phyloP scores from a whole-genome alignment of 1,140 invertebrate species.

The Aphaenogaster rudis region DNA sequence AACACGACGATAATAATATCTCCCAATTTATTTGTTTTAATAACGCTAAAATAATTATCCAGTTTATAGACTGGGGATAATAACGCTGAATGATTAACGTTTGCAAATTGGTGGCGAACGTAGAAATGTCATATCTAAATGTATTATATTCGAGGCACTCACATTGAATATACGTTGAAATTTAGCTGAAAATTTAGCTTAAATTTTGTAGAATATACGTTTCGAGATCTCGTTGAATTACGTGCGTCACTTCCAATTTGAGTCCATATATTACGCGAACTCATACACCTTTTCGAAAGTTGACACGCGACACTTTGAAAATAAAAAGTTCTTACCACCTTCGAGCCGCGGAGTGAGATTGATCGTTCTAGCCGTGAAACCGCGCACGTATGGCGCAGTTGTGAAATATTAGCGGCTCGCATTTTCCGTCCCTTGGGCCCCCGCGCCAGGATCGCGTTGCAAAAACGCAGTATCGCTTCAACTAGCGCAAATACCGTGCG shows the following conservation, averaged over 20 bases:
- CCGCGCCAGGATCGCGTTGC: conserved; percentile 43
- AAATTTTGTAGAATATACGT: neutral
- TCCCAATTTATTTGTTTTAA: conserved; percentile 17
- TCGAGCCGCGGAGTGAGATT: conserved; percentile 53
- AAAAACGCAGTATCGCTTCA: conserved; percentile 48
- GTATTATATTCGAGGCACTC: neutral
- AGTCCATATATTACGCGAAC: neutral
- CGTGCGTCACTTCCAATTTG: conserved; percentile 9
- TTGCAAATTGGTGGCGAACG: neutral
- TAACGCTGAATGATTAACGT: conserved; percentile 23
- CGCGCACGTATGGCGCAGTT: conserved; percentile 34
- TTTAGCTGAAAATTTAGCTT: neutral
- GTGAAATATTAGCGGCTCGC: conserved; percentile 56
- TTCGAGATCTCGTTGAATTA: neutral
- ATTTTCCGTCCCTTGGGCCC: conserved; percentile 46
- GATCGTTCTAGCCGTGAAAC: conserved; percentile 49
- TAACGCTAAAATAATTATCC: conserved; percentile 39
- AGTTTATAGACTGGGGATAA: conserved; percentile 31
- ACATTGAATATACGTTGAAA: neutral
- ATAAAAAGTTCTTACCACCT: conserved; percentile 56
- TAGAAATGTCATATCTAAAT: neutral
- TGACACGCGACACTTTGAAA: conserved; percentile 40
- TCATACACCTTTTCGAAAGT: conserved; percentile 40
- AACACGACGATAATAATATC: neutral
- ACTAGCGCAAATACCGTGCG: neutral